Conservation (phyloP, 2,888 invertebrate genomes). For the Clostera curtula region DNA sequence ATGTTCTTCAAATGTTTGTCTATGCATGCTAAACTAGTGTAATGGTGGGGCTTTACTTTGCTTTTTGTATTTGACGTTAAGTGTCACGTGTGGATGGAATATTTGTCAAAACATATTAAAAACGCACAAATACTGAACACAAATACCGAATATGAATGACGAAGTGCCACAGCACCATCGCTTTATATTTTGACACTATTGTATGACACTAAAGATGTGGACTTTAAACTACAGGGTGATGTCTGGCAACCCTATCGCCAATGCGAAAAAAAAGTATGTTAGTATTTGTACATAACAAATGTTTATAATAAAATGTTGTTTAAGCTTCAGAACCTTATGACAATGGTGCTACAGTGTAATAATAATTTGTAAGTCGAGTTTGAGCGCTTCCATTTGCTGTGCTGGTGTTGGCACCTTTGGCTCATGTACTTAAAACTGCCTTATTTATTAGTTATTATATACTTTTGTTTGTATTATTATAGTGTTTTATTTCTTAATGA, state of each 20-base stretch:
- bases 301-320: slow-evolving; percentile 30
- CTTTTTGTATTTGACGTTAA: too few relatives aligned
- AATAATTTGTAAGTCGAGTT: slow-evolving; percentile 24
- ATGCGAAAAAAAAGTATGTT: slow-evolving; percentile 13
- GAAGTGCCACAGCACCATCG: too few relatives aligned
- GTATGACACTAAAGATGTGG: too few relatives aligned
- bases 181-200: too few relatives aligned
- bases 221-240: too few relatives aligned
- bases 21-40: too few relatives aligned
- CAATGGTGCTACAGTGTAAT: slow-evolving; percentile 54
- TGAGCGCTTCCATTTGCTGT: slow-evolving; percentile 26
- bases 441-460: slow-evolving; percentile 55
- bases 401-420: slow-evolving; percentile 21
- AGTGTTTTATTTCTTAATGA: slow-evolving; percentile 32
- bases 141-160: too few relatives aligned
- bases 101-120: too few relatives aligned
- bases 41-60: too few relatives aligned
- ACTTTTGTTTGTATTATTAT: slow-evolving; percentile 42
- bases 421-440: slow-evolving; percentile 54
- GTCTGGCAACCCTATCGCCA: slow-evolving; percentile 7
- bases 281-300: slow-evolving; percentile 37
- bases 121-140: too few relatives aligned
- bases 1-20: too few relatives aligned
- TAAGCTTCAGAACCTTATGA: slow-evolving; percentile 34
- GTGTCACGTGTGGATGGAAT: too few relatives aligned